Evolutionary conservation across 2,888 invertebrate genomes (phyloP), one percentile per base, ranked within the genome.

Genomic region (Protophormia terraenovae): DNA sequence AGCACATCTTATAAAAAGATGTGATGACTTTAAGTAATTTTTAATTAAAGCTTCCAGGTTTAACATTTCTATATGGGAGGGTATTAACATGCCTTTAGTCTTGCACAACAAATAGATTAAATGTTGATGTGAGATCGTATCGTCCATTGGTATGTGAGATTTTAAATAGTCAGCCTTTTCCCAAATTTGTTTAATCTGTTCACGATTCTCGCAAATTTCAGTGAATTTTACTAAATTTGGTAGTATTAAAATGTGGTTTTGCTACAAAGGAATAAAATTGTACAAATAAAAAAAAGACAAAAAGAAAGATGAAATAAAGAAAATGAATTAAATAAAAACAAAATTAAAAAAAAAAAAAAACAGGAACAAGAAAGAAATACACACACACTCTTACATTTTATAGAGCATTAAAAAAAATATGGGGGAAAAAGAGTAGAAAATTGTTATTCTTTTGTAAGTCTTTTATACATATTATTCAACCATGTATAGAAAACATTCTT

Each of bases 171-270:
- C 91, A 89, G 95, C 95, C 10, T 95, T 94, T 86, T 96, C 95
- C 88, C 96, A 93, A 95, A 97, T 96, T 96, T 96, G 96, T 88
- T 94, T 94, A 92, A 95, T 97, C 91, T 97, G 97, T 50, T 94
- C 94, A 88, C 94, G 94, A 90, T 97, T 97, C 27, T 94, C 95
- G 89, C 96, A 96, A 79, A 97, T 93, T 92, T 97, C 97, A 0
- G 96, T 96, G 87, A 97, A 94, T 85, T 95, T 94, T 14, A 96
- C 93, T 85, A 96, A 93, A 89, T 96, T 95, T 86, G 94, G 94
- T 5, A 95, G 92, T 32, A 94, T 94, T 90, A 95, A 94, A 60
- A 94, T 93, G 87, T 92, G 90, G 89, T 93, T 92, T 84, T 90
- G 89, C 93, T 93, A 87, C 32, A 87, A 86, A 32, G 24, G 50